Base-by-base conservation (phyloP, 2,888 invertebrate genomes). In the Nomada fabriciana region DNA sequence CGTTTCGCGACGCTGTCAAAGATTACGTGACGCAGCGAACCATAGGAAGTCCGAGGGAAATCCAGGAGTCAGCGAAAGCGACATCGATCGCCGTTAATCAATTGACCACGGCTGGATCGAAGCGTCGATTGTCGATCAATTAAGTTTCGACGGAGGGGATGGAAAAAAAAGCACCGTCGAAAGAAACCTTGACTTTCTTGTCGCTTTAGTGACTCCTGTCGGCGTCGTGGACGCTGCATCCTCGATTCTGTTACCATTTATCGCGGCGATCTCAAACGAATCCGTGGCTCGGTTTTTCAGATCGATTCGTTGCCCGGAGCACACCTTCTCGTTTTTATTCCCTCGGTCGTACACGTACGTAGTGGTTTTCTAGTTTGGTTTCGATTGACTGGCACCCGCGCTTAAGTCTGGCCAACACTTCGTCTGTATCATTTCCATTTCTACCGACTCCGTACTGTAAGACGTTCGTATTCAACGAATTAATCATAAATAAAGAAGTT, bases 81-180 rank as follows among this genome's bases (percentile, higher is more conserved):
- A 87, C 81, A 80, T 89, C 81, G 85, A 77, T 84, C 83, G 76
- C 64, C 15, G 59, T 7, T 89, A 90, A 91, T 91, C 90, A 85
- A 91, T 91, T 89, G 82, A 87, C 20, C 87, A 90, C 89, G 91
- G 84, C 87, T 63, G 76, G 81, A 71, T 77, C 86, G 82, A 73
- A 67, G 59, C 76, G 76, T 74, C 86, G 86, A 89, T 89, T 87
- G 89, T 79, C 89, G 87, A 90, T 91, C 90, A 91, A 91, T 91
- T 91, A 91, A 87, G 81, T 76, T 63, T 63, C 65, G 50, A 23
- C 29, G 36, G 59, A 36, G 61, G 60, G 61, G 65, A 76, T 55
- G 7, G 36, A 77, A 60, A 10, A 18, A 18, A 7, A 55, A 36
- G 52, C 15, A 5, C 9, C 23, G 43, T 36, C 11, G 29, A 57